phyloP scores from a whole-genome alignment of 2,888 invertebrate genomes.

The Patella caerulea region DNA sequence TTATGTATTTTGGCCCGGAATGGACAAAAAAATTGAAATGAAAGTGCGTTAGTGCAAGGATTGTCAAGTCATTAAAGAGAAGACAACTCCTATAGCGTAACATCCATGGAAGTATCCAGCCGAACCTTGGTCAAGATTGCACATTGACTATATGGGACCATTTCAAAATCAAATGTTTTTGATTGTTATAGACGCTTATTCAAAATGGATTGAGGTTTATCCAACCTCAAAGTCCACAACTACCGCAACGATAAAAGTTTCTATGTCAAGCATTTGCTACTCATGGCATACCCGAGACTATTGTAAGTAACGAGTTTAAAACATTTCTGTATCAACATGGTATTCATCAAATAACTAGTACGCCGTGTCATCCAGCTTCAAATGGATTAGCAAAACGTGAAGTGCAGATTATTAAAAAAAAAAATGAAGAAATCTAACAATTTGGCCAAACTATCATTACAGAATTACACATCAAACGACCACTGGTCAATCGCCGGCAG shows the following conservation, averaged over 20 bases:
- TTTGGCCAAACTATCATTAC: background rate
- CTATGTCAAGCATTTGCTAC: background rate
- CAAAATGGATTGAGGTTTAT: background rate
- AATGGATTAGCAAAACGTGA: background rate
- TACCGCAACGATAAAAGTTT: background rate
- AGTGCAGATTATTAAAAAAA: background rate
- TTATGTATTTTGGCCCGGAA: conserved; percentile 12
- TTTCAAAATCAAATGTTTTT: background rate
- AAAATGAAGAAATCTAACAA: background rate
- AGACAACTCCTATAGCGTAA: background rate
- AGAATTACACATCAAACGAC: background rate
- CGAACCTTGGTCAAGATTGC: background rate
- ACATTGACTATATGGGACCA: background rate
- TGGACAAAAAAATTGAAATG: conserved; percentile 15
- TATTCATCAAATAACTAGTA: background rate
- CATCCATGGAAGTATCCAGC: background rate
- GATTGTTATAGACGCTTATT: background rate
- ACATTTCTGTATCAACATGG: background rate
- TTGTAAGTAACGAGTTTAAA: background rate
- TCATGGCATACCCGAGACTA: background rate
- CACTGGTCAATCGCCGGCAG: background rate
- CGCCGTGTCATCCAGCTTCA: background rate
- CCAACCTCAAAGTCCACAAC: background rate
- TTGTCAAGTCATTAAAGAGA: background rate
- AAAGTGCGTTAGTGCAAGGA: background rate